A percentile compares a stretch with the other conserved stretches of the same genome.
Evolutionary conservation across 92 coral and sea anemone genomes (phyloP).

Genomic region (Epizoanthus illoricatus): DNA sequence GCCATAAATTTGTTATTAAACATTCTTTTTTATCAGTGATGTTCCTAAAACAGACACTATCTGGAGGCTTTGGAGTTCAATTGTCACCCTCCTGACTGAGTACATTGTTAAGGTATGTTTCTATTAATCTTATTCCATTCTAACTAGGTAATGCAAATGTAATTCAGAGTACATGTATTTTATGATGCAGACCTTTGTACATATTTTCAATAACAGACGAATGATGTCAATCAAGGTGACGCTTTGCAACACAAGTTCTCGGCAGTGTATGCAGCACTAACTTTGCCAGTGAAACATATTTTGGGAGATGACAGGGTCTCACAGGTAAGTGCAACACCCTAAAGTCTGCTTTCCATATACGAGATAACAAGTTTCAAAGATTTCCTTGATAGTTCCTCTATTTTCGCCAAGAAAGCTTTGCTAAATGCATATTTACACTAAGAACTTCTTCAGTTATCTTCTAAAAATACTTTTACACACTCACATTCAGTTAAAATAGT

Average conservation of each 20-base stretch:
- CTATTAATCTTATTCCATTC: background rate
- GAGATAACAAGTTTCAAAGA: too few relatives aligned
- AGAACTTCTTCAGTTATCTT: too few relatives aligned
- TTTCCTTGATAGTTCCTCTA: too few relatives aligned
- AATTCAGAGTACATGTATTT: background rate
- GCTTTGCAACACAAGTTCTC: constrained; percentile 90
- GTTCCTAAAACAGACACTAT: constrained; percentile 57
- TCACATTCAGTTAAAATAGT: too few relatives aligned
- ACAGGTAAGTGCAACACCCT: constrained; percentile 53
- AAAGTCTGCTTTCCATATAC: background rate
- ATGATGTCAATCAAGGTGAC: constrained; percentile 98
- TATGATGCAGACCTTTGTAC: background rate
- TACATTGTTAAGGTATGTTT: constrained; percentile 75
- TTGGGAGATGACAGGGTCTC: constrained; percentile 57
- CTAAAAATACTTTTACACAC: too few relatives aligned
- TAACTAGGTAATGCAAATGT: background rate
- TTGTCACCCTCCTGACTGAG: constrained; percentile 69
- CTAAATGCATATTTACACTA: too few relatives aligned
- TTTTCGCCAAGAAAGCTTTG: too few relatives aligned
- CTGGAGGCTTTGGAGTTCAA: constrained; percentile 92
- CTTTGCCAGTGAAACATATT: constrained; percentile 73
- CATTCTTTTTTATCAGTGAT: constrained; percentile 44
- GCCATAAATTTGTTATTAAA: background rate
- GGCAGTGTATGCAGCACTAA: constrained; percentile 71
- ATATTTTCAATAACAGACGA: constrained; percentile 64